A percentile compares a stretch with the other conserved stretches of the same genome.
These are phyloP conservation scores for Araneus ventricosus DNA, from an alignment of 1,140 invertebrate genomes.

Conservation along the genomic window DNA sequence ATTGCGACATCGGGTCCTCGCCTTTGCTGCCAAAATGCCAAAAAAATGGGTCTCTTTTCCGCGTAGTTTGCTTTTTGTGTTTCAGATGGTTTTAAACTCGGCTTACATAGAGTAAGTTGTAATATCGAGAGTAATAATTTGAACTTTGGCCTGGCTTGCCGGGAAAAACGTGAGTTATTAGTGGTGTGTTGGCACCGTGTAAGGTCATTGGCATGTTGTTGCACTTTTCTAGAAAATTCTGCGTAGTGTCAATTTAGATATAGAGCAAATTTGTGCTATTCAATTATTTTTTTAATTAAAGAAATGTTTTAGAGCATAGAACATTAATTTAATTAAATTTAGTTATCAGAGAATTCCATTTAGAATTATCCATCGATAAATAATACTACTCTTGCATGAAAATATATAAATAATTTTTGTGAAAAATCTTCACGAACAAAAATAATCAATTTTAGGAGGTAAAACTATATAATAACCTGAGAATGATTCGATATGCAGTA, in stretches of 20 bases:
- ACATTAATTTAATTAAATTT: too few species aligned
- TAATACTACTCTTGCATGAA: too few species aligned
- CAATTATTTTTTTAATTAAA: background rate
- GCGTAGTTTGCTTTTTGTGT: constrained; percentile 33
- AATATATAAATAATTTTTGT: too few species aligned
- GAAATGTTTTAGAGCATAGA: background rate
- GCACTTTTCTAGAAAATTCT: background rate
- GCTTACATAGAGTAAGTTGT: background rate
- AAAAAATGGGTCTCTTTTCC: constrained; percentile 31
- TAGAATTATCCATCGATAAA: too few species aligned
- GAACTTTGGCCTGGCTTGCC: background rate
- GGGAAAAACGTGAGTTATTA: background rate
- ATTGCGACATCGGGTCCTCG: constrained; percentile 5
- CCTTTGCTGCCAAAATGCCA: background rate
- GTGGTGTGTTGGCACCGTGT: background rate
- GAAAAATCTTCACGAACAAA: too few species aligned
- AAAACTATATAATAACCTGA: too few species aligned
- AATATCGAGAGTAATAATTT: background rate
- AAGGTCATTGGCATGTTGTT: background rate
- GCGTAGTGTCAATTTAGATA: background rate
- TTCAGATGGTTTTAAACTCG: constrained; percentile 17
- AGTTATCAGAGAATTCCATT: too few species aligned
- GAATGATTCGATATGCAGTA: too few species aligned
- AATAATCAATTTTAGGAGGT: too few species aligned
- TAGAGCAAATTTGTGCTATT: background rate